phyloP scores from a whole-genome alignment of 2,888 invertebrate species.

The Ophion slaviceki region DNA sequence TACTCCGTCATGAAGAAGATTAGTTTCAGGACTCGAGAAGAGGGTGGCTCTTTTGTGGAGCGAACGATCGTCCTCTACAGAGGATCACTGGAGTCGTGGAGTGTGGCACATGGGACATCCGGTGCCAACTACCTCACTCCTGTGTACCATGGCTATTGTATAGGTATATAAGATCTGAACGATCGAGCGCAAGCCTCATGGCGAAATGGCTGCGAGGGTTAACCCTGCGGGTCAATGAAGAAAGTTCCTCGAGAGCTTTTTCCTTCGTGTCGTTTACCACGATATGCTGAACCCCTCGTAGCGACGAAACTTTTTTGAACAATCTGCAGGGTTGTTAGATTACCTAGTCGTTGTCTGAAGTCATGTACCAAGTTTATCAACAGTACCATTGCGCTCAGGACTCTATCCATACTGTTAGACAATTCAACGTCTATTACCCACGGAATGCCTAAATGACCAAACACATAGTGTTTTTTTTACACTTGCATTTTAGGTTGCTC shows the following conservation, averaged over 20 bases:
- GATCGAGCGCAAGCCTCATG: not conserved
- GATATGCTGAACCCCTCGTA: slow-evolving; percentile 2
- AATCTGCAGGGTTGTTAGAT: no score
- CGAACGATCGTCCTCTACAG: slow-evolving; percentile 43
- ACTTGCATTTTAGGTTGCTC: no score
- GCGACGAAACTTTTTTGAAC: not conserved
- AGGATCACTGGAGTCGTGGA: slow-evolving; percentile 43
- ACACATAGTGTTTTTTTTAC: not conserved
- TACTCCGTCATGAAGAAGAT: slow-evolving; percentile 55
- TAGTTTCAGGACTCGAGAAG: slow-evolving; percentile 58
- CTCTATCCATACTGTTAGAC: no score
- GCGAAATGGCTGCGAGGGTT: not conserved
- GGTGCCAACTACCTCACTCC: slow-evolving; percentile 23
- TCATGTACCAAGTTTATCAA: not conserved
- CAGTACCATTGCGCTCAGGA: no score
- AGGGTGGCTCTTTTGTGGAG: slow-evolving; percentile 37
- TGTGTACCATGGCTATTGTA: not conserved
- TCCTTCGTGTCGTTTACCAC: not conserved
- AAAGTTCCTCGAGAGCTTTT: not conserved
- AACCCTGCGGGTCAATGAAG: slow-evolving; percentile 2
- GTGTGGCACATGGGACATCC: slow-evolving; percentile 41
- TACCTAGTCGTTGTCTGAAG: not conserved
- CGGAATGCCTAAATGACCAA: no score
- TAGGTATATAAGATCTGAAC: not conserved
- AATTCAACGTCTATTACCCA: no score